Evolutionary conservation across 2,797 vertebrate species (phyloP).

Genomic region (Myotis pilosus): DNA sequence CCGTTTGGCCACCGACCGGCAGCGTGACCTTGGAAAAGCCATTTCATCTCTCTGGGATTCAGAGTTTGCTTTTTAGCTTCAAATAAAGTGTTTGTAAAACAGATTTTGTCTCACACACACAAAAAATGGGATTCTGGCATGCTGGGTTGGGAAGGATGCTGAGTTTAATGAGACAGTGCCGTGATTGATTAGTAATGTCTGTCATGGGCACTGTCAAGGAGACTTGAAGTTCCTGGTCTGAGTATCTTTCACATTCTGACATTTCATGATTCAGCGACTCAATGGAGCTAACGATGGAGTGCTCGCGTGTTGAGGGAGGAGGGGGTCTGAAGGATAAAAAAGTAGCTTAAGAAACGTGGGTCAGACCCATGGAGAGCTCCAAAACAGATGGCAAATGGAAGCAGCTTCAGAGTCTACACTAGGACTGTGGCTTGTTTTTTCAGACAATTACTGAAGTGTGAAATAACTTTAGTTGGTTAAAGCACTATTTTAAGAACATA

Average conservation of each 20-base stretch:
- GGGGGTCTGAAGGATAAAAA: not conserved
- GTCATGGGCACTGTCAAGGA: not conserved
- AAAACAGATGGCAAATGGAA: not conserved
- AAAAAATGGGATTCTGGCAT: not conserved
- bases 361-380: not conserved
- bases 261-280: not conserved
- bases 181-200: not conserved
- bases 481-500: slow-evolving; percentile 28
- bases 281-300: not conserved
- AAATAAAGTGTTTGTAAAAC: not conserved
- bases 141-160: not conserved
- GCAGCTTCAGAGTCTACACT: not conserved
- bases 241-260: not conserved
- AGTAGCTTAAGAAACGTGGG: not conserved
- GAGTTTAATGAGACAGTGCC: not conserved
- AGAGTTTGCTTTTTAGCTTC: not conserved
- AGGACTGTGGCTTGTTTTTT: not conserved
- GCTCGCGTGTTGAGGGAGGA: not conserved
- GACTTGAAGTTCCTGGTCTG: not conserved
- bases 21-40: not conserved
- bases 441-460: not conserved
- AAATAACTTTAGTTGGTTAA: slow-evolving; percentile 1
- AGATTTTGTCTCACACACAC: not conserved
- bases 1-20: rapidly evolving
- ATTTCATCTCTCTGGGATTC: not conserved